Conservation (phyloP, 2,797 vertebrate genomes). For the Echiichthys vipera region DNA sequence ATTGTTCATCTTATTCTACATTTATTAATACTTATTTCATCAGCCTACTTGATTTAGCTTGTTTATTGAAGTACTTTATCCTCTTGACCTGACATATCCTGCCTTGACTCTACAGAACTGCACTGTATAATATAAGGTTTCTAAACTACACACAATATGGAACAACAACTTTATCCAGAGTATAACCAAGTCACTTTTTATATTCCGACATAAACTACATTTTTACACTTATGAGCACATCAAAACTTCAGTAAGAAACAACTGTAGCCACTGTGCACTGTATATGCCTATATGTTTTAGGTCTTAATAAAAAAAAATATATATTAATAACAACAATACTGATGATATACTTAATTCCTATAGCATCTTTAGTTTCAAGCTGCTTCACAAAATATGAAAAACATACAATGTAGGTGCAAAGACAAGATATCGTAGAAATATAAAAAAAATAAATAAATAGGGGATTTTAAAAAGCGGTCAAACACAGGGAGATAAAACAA, state of each 20-base stretch:
- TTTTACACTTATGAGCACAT: not conserved
- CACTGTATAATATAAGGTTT: not conserved
- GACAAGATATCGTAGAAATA: no score
- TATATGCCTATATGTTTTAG: not conserved
- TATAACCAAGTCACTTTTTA: not conserved
- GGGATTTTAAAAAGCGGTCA: no score
- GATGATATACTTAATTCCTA: no score
- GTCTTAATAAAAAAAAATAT: no score
- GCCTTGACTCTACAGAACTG: not conserved
- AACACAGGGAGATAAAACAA: no score
- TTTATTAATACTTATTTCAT: not conserved
- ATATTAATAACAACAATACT: no score
- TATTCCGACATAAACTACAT: not conserved
- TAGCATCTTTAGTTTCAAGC: no score
- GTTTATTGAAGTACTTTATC: not conserved
- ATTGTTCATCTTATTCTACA: not conserved
- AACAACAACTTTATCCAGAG: not conserved
- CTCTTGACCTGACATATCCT: not conserved
- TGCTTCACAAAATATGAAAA: no score
- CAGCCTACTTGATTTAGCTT: not conserved
- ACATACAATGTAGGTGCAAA: no score
- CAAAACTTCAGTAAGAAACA: not conserved
- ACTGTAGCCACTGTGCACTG: not conserved
- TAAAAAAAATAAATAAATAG: no score
- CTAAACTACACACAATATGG: not conserved